Evolutionary conservation across 2,113 vertebrate species (phyloP), one percentile per base, ranked within the genome.

Genomic region (Empidonax traillii): DNA sequence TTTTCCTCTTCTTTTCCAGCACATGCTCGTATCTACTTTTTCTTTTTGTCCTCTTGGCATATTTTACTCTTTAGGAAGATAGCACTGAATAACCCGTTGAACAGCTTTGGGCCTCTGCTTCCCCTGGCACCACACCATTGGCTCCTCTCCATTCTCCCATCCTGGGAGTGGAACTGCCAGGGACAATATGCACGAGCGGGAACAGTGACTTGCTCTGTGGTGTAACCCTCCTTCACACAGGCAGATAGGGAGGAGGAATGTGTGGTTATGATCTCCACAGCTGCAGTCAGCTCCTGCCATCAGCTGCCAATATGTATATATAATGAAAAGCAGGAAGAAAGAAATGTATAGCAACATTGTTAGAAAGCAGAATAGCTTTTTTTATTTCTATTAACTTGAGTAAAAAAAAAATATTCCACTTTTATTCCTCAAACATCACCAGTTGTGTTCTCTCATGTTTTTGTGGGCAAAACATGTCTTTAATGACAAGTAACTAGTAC

Each of bases 131-230:
- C 23, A 4, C 19, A 12, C 3, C 9, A 1, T 7, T 3, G 1
- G 41, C 9, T n/a, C 14, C 46, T 23, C 28, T 19, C 43, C 18
- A 3, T 46, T 8, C 51, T 21, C 8, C 27, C 31, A 6, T 5
- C 27, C 27, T 5, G 51, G 25, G 2, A 8, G 8, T 6, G 6
- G 14, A 33, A 23, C 13, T 23, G 47, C 44, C 2, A 0, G 23
- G 24, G 44, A 39, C 20, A 33, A 52, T 0, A 9, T 0, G 4
- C 44, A 22, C 2, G 0, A 33, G 14, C 12, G 27, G 55, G 46
- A 80, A 43, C 68, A 41, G 56, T 6, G 14, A 25, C 53, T 19
- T 7, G 30, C 31, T 33, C 63, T 30, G 47, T 1, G 0, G 20
- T 1, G 2, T 33, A 37, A 61, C 39, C 35, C 31, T 30, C 30